phyloP scores from a whole-genome alignment of 2,888 invertebrate species.

The Dysmachus trigonus region DNA sequence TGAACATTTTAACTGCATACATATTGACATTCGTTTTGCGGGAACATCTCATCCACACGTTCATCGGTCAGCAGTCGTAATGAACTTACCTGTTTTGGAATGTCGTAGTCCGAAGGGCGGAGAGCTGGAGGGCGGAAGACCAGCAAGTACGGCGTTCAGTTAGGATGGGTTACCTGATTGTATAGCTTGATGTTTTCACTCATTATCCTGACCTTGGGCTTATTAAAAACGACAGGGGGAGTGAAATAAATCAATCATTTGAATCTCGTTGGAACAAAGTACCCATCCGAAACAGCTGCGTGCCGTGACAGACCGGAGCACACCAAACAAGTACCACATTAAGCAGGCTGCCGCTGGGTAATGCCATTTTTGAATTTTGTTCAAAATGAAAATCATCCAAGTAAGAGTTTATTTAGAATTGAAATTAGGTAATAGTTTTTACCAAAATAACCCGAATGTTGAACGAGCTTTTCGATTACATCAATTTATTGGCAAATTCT shows the following conservation, averaged over 20 bases:
- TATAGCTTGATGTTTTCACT: slow-evolving; percentile 26
- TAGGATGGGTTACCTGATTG: slow-evolving; percentile 11
- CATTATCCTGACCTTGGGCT: slow-evolving; percentile 15
- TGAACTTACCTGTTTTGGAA: background rate
- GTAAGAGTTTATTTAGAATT: too few species aligned
- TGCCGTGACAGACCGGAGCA: background rate
- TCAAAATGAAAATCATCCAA: too few species aligned
- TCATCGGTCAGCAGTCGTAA: background rate
- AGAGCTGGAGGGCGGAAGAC: too few species aligned
- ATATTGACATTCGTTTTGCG: too few species aligned
- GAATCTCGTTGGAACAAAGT: slow-evolving; percentile 7
- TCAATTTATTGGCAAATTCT: too few species aligned
- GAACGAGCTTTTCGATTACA: too few species aligned
- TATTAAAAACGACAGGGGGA: slow-evolving; percentile 35
- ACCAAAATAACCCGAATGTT: too few species aligned
- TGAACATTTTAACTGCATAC: too few species aligned
- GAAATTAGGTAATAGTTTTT: too few species aligned
- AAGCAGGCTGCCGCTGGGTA: background rate
- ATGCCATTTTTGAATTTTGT: too few species aligned
- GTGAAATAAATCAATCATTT: slow-evolving; percentile 32
- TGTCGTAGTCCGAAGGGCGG: background rate
- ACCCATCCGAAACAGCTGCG: background rate
- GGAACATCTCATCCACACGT: background rate
- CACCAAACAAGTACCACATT: background rate
- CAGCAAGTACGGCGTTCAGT: background rate